Conservation (phyloP, 2,113 vertebrate genomes). For the Mixornis gularis region DNA sequence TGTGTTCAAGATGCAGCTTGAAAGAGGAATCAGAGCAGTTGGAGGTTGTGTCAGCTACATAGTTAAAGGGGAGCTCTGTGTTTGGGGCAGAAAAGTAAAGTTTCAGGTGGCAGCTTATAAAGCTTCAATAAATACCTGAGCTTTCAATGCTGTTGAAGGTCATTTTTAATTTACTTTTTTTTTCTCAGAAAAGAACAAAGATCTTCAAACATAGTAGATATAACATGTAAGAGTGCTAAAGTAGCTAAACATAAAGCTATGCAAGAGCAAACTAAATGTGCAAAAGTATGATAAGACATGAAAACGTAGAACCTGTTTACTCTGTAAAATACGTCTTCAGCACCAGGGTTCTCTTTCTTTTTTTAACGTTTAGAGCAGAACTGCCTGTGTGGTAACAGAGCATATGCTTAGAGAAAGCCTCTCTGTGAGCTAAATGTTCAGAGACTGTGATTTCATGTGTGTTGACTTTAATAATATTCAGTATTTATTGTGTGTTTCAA, state of each 20-base stretch:
- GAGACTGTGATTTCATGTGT: fast-evolving
- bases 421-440: not conserved
- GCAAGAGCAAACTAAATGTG: not conserved
- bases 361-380: not conserved
- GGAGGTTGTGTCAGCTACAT: not conserved
- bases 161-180: not conserved
- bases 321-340: not conserved
- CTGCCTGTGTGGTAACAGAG: fast-evolving
- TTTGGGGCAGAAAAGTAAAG: not conserved
- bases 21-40: not conserved
- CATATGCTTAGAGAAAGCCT: not conserved
- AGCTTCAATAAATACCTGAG: not conserved
- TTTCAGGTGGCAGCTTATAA: not conserved
- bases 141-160: not conserved
- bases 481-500: not conserved
- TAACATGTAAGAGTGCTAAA: not conserved
- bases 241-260: not conserved
- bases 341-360: not conserved
- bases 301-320: not conserved
- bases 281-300: not conserved
- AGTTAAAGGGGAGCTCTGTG: not conserved
- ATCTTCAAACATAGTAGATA: not conserved
- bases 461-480: not conserved
- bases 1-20: not conserved
- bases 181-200: not conserved